Evolutionary conservation across 1,140 invertebrate genomes (phyloP).

Genomic region (Elymnias hypermnestra): DNA sequence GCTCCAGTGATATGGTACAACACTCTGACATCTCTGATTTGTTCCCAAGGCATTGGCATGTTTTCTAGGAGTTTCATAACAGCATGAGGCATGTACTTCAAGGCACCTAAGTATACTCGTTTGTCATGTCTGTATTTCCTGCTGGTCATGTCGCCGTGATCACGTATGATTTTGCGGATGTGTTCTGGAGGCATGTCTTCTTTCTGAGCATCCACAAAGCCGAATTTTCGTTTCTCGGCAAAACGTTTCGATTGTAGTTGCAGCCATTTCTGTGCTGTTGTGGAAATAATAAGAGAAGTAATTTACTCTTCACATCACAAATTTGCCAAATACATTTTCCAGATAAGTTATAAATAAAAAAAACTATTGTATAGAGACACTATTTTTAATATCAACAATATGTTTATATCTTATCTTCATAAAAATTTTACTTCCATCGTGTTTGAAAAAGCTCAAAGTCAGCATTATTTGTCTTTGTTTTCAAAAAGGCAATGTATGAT

Average conservation of each 20-base stretch:
- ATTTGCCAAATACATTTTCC: no score
- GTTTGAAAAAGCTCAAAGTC: no score
- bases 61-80: slow-evolving; percentile 99
- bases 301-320: no score
- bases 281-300: slow-evolving; percentile 11
- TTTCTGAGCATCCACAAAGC: slow-evolving; percentile 99
- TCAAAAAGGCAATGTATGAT: no score
- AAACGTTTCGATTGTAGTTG: slow-evolving; percentile 98
- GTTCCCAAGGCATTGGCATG: slow-evolving; percentile 99
- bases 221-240: slow-evolving; percentile 98
- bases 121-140: slow-evolving; percentile 99
- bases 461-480: no score
- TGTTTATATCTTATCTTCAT: no score
- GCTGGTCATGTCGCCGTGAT: slow-evolving; percentile 99
- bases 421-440: no score
- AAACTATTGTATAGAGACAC: no score
- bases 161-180: slow-evolving; percentile 98
- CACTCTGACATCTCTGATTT: slow-evolving; percentile 98
- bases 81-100: slow-evolving; percentile 99
- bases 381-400: no score
- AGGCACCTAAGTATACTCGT: slow-evolving; percentile 96
- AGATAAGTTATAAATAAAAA: no score
- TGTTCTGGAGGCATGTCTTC: slow-evolving; percentile 99
- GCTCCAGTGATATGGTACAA: slow-evolving; percentile 99
- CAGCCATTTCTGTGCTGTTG: slow-evolving; percentile 96